Evolutionary conservation across 2,113 vertebrate genomes (phyloP).

Genomic region (Python bivittatus): DNA sequence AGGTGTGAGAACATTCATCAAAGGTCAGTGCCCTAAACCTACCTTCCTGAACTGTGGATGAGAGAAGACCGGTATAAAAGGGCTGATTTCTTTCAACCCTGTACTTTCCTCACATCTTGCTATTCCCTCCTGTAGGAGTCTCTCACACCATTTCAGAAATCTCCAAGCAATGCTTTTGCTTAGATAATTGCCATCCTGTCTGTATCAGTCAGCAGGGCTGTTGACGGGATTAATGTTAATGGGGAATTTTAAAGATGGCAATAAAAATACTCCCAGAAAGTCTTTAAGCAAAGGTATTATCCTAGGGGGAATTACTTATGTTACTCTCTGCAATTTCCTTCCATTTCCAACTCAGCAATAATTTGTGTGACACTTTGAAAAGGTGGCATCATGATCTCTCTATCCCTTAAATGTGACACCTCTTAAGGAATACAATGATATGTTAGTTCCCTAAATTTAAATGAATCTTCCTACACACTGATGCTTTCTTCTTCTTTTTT

Average conservation of each 20-base stretch:
- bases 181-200: slow-evolving; percentile 26
- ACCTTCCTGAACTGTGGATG: neutral
- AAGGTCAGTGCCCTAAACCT: neutral
- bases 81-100: neutral
- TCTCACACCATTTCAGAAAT: neutral
- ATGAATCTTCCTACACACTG: neutral
- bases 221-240: slow-evolving; percentile 33
- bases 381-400: neutral
- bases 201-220: slow-evolving; percentile 24
- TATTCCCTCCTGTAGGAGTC: neutral
- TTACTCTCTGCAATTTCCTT: neutral
- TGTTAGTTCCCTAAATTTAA: neutral
- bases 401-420: neutral
- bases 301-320: neutral
- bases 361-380: neutral
- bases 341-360: neutral
- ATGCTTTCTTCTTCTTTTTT: too few species aligned
- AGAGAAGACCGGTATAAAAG: neutral
- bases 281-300: slow-evolving; percentile 24
- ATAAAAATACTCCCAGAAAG: slow-evolving; percentile 29
- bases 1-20: neutral
- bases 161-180: neutral
- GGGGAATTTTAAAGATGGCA: slow-evolving; percentile 33
- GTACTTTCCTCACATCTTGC: neutral
- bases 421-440: neutral